Conservation (phyloP, 2,888 invertebrate genomes). For the Thecophora atra region DNA sequence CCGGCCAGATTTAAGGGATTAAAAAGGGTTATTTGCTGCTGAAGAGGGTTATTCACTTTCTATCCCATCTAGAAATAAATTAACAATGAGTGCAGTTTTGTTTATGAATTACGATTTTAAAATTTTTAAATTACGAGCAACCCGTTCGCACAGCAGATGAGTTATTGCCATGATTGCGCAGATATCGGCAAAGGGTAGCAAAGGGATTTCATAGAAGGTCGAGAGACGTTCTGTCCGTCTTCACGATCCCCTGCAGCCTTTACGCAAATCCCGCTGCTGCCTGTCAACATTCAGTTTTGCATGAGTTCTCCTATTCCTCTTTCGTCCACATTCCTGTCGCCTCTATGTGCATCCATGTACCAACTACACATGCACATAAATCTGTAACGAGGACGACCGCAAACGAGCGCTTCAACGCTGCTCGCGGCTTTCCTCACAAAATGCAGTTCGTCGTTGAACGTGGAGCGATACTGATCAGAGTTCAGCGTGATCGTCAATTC, state of each 20-base stretch:
- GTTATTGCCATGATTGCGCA: constrained; percentile 26
- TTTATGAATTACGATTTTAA: constrained; percentile 35
- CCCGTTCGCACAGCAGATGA: constrained; percentile 24
- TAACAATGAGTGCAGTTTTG: constrained; percentile 37
- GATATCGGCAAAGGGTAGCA: constrained; percentile 1
- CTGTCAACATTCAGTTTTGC: constrained; percentile 25
- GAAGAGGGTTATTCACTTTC: constrained; percentile 20
- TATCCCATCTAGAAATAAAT: constrained; percentile 32
- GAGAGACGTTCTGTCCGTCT: not conserved
- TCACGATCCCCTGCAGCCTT: constrained; percentile 17
- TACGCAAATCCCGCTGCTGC: constrained; percentile 15
- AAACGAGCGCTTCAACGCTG: not conserved
- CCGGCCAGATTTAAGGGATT: constrained; percentile 31
- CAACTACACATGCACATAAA: not conserved
- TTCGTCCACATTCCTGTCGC: constrained; percentile 11
- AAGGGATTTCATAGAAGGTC: not conserved
- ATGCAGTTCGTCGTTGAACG: constrained; percentile 11
- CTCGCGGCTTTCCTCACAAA: not conserved
- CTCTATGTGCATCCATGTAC: no score
- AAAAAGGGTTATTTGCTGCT: constrained; percentile 24
- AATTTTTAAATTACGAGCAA: constrained; percentile 30
- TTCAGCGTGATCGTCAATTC: no score
- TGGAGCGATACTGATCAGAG: constrained; percentile 16
- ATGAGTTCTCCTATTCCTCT: constrained; percentile 20
- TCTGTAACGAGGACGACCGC: constrained; percentile 12